Percentiles rank a stretch among this genome's conserved stretches.
Evolutionary conservation across 2,888 invertebrate species (phyloP).

Genomic region (Drosophila barbarae): DNA sequence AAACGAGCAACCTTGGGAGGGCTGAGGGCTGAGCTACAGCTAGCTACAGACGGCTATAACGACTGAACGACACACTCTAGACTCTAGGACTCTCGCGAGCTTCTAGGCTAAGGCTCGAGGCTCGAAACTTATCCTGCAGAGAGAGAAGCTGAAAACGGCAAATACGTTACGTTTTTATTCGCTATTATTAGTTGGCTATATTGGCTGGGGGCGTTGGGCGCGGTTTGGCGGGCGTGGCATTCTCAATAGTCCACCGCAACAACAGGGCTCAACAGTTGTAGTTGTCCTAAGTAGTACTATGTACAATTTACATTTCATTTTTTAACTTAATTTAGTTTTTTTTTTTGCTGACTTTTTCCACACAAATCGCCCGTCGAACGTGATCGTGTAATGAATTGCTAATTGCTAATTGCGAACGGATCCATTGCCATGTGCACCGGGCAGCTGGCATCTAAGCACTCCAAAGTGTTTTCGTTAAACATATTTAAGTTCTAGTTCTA

Average conservation of each 20-base stretch:
- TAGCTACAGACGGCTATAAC: conserved; percentile 53
- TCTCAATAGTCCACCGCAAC: conserved; percentile 60
- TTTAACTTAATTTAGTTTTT: conserved; percentile 43
- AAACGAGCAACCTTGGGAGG: conserved; percentile 38
- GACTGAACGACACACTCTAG: conserved; percentile 61
- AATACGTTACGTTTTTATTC: conserved; percentile 76
- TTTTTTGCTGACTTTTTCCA: conserved; percentile 74
- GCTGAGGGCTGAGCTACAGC: conserved; percentile 44
- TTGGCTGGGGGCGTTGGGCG: conserved; percentile 62
- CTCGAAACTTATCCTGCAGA: conserved; percentile 76
- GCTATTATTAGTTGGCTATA: conserved; percentile 48
- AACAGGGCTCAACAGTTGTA: conserved; percentile 64
- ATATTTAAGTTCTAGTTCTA: conserved; percentile 22
- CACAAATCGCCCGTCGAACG: conserved; percentile 76
- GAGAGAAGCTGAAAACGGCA: conserved; percentile 79
- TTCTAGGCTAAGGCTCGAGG: conserved; percentile 55
- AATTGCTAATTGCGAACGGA: conserved; percentile 29
- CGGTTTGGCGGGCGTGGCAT: conserved; percentile 42
- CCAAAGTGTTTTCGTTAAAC: conserved; percentile 9
- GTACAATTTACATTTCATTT: conserved; percentile 33
- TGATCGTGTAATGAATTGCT: conserved; percentile 37
- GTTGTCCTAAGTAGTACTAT: conserved; percentile 30
- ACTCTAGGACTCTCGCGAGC: conserved; percentile 36
- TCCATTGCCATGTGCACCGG: conserved; percentile 9
- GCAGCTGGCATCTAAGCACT: conserved; percentile 23